phyloP scores from a whole-genome alignment of 2,113 vertebrate species.

The Bombycilla garrulus region DNA sequence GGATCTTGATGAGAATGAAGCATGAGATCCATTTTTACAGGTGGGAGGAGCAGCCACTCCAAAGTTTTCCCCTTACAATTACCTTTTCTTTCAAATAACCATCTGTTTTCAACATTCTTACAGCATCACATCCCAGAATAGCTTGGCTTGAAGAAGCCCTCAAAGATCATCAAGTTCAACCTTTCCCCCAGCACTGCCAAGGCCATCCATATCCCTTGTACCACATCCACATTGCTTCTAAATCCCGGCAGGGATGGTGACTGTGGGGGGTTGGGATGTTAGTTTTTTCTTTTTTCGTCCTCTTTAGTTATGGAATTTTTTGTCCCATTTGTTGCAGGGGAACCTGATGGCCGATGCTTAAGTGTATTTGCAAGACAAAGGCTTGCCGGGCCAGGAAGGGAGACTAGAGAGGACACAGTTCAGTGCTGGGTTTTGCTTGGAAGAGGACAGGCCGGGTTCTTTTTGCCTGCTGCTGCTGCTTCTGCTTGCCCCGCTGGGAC shows the following conservation, averaged over 20 bases:
- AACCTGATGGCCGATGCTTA: too few species aligned
- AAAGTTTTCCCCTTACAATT: neutral
- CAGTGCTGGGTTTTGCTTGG: too few species aligned
- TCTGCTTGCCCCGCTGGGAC: too few species aligned
- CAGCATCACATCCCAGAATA: neutral
- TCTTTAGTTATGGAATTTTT: too few species aligned
- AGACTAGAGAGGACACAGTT: too few species aligned
- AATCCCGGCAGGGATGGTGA: neutral
- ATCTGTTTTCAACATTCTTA: neutral
- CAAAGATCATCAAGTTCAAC: neutral
- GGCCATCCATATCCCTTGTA: neutral
- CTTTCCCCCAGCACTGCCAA: neutral
- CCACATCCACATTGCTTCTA: neutral
- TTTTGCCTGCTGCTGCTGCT: too few species aligned
- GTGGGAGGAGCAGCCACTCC: neutral
- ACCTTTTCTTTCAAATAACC: neutral
- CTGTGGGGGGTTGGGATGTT: too few species aligned
- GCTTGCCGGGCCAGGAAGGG: too few species aligned
- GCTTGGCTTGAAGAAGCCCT: neutral
- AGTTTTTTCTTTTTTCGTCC: too few species aligned
- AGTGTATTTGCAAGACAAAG: too few species aligned
- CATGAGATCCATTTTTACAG: neutral
- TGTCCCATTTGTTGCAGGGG: too few species aligned
- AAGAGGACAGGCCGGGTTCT: too few species aligned
- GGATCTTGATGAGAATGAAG: neutral